These are phyloP conservation scores for Perodicticus potto DNA, from an alignment of 2,797 vertebrate species.

Conservation along the genomic window DNA sequence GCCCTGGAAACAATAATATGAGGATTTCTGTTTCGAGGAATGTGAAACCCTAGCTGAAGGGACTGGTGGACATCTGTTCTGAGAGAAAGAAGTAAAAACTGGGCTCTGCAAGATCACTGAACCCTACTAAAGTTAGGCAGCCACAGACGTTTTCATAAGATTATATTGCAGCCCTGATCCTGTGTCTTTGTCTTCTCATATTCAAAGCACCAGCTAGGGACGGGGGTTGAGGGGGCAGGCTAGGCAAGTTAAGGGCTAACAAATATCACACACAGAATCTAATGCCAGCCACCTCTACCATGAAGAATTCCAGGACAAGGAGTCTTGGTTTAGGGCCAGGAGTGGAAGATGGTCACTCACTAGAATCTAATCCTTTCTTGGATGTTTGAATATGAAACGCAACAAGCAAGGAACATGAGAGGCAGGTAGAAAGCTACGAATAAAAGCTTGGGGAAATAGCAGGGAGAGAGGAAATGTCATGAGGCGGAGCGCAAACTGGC, in stretches of 20 bases:
- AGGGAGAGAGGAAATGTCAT: rapidly evolving
- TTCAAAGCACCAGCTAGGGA: neutral
- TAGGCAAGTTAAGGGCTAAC: neutral
- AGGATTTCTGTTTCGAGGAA: neutral
- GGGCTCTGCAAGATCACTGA: neutral
- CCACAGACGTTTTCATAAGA: neutral
- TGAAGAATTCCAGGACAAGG: neutral
- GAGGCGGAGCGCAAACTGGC: neutral
- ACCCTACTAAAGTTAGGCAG: neutral
- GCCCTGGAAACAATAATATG: neutral
- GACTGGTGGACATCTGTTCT: neutral
- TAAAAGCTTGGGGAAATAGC: neutral
- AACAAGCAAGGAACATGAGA: neutral
- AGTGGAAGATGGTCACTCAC: neutral
- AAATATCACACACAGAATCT: neutral
- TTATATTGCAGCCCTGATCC: neutral
- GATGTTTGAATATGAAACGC: neutral
- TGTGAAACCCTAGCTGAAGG: neutral
- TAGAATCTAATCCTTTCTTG: neutral
- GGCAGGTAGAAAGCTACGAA: neutral
- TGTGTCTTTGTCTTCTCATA: neutral
- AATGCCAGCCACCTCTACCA: neutral
- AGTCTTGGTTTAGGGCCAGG: neutral
- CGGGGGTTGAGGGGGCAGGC: too few relatives aligned
- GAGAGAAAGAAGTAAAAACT: neutral